Evolutionary conservation across 2,797 vertebrate genomes (phyloP).

Genomic region (Falco biarmicus): DNA sequence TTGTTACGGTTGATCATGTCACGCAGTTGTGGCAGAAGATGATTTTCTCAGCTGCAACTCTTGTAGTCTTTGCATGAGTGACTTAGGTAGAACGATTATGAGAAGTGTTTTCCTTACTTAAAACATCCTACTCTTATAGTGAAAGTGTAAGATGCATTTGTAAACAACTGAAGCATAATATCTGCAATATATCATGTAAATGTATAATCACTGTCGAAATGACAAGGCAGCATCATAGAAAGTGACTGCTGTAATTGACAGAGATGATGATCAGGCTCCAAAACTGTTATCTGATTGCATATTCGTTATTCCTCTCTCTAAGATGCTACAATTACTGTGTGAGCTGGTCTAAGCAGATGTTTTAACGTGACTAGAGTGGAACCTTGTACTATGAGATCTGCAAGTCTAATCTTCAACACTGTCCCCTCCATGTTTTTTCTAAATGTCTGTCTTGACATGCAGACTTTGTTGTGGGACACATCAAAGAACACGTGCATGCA

Average conservation of each 20-base stretch:
- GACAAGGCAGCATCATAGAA: conserved; percentile 70
- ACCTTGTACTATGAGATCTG: conserved; percentile 72
- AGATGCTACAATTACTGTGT: conserved; percentile 65
- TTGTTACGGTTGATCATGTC: not conserved
- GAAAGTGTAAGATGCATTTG: conserved; percentile 72
- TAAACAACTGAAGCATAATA: conserved; percentile 78
- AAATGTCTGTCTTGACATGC: not conserved
- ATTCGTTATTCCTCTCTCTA: conserved; percentile 79
- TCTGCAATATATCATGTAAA: conserved; percentile 73
- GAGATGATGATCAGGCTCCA: conserved; percentile 72
- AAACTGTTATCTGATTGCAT: conserved; percentile 79
- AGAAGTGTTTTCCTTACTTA: conserved; percentile 66
- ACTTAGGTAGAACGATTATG: conserved; percentile 58
- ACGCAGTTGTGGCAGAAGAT: not conserved
- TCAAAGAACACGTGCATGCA: not conserved
- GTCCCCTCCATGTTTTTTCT: conserved; percentile 46
- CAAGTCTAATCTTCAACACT: conserved; percentile 70
- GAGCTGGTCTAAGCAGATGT: conserved; percentile 73
- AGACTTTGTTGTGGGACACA: not conserved
- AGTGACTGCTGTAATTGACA: conserved; percentile 75
- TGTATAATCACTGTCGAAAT: conserved; percentile 83
- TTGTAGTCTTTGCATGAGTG: conserved; percentile 22
- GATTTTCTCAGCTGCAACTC: not conserved
- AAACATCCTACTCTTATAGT: conserved; percentile 44
- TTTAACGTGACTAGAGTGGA: conserved; percentile 74